phyloP scores from a whole-genome alignment of 1,140 invertebrate genomes.

The Homarus americanus region DNA sequence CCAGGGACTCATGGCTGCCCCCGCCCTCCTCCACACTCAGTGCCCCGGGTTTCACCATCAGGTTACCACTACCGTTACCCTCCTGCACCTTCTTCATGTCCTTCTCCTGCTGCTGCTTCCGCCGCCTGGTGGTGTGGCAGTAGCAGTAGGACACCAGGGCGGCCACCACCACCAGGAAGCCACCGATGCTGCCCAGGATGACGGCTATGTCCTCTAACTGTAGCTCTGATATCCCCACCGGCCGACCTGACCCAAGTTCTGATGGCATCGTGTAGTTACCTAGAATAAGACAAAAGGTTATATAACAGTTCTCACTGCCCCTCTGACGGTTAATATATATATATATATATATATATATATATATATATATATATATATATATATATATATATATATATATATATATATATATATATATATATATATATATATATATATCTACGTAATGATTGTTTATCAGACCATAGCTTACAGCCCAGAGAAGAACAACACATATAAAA shows the following conservation, averaged over 20 bases:
- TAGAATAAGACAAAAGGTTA: conserved; percentile 12
- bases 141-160: conserved; percentile 63
- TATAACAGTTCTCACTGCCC: background rate
- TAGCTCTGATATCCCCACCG: conserved; percentile 51
- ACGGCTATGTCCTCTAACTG: conserved; percentile 65
- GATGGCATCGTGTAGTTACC: conserved; percentile 71
- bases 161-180: conserved; percentile 64
- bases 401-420: too few species aligned
- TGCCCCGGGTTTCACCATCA: conserved; percentile 64
- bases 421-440: too few species aligned
- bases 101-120: conserved; percentile 64
- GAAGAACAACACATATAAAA: too few species aligned
- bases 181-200: conserved; percentile 69
- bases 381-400: too few species aligned
- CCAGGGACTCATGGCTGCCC: conserved; percentile 62
- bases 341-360: too few species aligned
- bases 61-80: conserved; percentile 21
- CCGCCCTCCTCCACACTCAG: conserved; percentile 33
- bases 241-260: conserved; percentile 67
- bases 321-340: too few species aligned
- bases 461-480: too few species aligned
- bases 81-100: conserved; percentile 52
- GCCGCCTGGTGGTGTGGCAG: conserved; percentile 60
- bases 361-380: too few species aligned
- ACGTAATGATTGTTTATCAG: too few species aligned